Base-by-base conservation (phyloP, 2,888 invertebrate species). In the Hypsopygia costalis region DNA sequence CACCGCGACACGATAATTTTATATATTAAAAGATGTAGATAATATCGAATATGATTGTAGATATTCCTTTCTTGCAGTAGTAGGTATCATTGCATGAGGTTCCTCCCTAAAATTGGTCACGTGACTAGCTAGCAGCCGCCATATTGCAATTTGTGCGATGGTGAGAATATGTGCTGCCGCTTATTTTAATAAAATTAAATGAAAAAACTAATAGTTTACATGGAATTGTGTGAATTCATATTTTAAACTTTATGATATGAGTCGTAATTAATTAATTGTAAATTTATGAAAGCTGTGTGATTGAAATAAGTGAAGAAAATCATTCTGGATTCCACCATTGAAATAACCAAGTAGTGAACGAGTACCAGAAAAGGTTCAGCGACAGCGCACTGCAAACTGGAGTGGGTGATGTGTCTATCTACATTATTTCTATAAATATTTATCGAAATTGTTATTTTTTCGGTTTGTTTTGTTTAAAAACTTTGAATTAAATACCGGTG, bases 261-360 rank as follows among this genome's bases (percentile, higher is more conserved):
- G 34, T 35, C 34, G 25, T 25, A 25, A 1, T 7, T 25, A 25
- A 6, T 25, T 25, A 7, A 25, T 4, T 25, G 2, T 7, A 25
- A 25, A 25, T 5, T 2, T 7, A 7, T 34, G 41, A 50, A 36
- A 51, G 40, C 43, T 44, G 51, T 49, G 45, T 52, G 41, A 43
- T 46, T 50, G 45, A 46, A 50, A 52, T 50, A 39, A 43, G 42
- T 41, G 52, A 50, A 46, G 49, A 57, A 65, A 63, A 55, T 55
- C 51, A 53, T 58, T 58, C 55, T 69, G 69, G 65, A 63, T 65
- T 70, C 70, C 68, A 74, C 73, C 70, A 76, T 79, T 79, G 73
- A 72, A 74, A 58, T 74, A 77, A 66, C 77, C 76, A 74, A 80
- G 73, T 68, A 66, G 74, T 67, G 69, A 68, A 62, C 60, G 62